These are phyloP conservation scores for Meloidogyne floridensis DNA, from an alignment of 1,140 invertebrate genomes.

Conservation along the genomic window DNA sequence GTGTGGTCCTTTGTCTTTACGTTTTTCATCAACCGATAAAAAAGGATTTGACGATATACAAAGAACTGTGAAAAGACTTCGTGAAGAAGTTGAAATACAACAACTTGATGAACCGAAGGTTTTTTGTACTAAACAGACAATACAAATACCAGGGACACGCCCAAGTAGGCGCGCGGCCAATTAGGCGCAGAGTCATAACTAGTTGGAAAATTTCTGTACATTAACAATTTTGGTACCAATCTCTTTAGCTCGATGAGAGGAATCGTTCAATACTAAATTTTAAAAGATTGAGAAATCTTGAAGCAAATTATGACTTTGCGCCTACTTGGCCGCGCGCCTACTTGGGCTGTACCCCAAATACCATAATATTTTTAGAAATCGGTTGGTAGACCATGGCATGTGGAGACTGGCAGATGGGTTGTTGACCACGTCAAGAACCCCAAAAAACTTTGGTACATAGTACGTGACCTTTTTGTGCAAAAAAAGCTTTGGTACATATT, in stretches of 20 bases:
- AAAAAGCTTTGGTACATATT: too few relatives aligned
- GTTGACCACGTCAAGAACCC: background rate
- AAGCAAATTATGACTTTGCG: too few relatives aligned
- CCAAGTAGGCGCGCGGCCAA: too few relatives aligned
- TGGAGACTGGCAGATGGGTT: background rate
- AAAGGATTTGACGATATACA: background rate
- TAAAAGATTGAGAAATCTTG: too few relatives aligned
- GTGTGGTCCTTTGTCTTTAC: background rate
- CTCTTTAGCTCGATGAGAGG: too few relatives aligned
- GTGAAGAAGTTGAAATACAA: background rate
- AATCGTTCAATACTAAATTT: too few relatives aligned
- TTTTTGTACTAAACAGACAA: constrained; percentile 55
- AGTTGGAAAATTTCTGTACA: too few relatives aligned
- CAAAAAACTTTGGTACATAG: background rate
- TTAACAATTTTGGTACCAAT: too few relatives aligned
- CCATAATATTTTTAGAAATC: background rate
- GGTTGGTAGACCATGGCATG: background rate
- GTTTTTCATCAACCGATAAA: background rate
- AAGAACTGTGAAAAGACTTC: background rate
- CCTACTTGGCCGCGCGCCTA: too few relatives aligned
- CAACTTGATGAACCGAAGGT: background rate
- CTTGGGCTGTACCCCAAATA: too few relatives aligned
- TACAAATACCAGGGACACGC: too few relatives aligned
- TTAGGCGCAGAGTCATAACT: too few relatives aligned
- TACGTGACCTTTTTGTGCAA: background rate